These are phyloP conservation scores for Polymixis lichenea DNA, from an alignment of 2,888 invertebrate species.

Conservation along the genomic window DNA sequence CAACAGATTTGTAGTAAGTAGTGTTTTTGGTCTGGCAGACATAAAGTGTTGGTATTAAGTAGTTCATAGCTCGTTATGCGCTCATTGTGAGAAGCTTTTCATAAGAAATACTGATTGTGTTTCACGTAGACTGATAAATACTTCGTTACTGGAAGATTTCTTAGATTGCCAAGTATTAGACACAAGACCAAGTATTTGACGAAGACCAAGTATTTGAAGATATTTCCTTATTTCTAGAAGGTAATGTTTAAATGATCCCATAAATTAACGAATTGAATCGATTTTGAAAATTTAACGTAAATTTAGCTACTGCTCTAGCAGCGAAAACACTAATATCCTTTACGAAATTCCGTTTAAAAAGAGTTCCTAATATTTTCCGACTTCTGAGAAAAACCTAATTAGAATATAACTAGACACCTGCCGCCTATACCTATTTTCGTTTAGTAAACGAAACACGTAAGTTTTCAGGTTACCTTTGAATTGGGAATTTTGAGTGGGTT, in stretches of 20 bases:
- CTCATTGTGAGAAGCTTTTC: background rate
- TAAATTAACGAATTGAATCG: background rate
- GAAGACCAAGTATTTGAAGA: too few relatives aligned
- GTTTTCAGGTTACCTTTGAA: constrained; percentile 8
- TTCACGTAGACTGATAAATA: background rate
- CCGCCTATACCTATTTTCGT: background rate
- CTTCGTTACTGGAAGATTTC: background rate
- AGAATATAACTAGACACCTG: constrained; percentile 19
- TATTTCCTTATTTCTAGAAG: background rate
- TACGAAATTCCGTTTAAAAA: background rate
- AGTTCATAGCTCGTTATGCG: background rate
- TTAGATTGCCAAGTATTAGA: background rate
- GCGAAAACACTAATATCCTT: background rate
- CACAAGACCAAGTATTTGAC: too few relatives aligned
- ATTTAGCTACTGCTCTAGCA: background rate
- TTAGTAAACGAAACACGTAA: constrained; percentile 26
- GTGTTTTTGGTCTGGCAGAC: background rate
- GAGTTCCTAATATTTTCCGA: background rate
- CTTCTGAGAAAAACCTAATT: background rate
- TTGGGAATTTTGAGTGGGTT: constrained; percentile 5
- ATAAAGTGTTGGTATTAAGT: background rate
- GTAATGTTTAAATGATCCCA: background rate
- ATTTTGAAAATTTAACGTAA: background rate
- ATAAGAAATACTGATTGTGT: background rate
- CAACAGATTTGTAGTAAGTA: background rate